Evolutionary conservation across 2,888 invertebrate genomes (phyloP).

Genomic region (Tetanocera ferruginea): DNA sequence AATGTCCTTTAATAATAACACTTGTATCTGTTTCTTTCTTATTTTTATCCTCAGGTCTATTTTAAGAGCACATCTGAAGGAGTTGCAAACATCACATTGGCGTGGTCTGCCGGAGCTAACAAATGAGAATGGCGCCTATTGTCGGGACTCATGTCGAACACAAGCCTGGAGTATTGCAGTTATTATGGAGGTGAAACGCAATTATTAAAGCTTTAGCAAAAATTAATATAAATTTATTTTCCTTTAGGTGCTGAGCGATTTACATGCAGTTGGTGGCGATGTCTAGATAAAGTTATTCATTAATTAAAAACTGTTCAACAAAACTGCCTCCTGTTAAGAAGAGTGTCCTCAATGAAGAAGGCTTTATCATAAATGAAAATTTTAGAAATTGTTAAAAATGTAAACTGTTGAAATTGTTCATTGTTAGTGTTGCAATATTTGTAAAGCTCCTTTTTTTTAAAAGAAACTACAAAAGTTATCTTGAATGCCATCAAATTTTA

Average conservation of each 20-base stretch:
- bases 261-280: slow-evolving; percentile 63
- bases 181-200: slow-evolving; percentile 85
- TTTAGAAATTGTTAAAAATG: neutral
- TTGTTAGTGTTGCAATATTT: neutral
- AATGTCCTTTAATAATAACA: too few species aligned
- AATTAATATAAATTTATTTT: neutral
- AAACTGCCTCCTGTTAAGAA: slow-evolving; percentile 2
- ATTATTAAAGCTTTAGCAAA: neutral
- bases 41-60: slow-evolving; percentile 68
- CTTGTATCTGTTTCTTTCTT: neutral
- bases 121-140: slow-evolving; percentile 86
- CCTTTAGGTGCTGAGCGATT: slow-evolving; percentile 61
- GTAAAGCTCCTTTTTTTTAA: neutral
- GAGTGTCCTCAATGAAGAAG: neutral
- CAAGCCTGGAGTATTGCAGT: slow-evolving; percentile 97
- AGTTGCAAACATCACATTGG: slow-evolving; percentile 87
- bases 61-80: slow-evolving; percentile 81
- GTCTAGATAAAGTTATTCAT: slow-evolving; percentile 46
- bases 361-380: neutral
- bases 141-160: slow-evolving; percentile 89
- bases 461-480: neutral
- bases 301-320: neutral
- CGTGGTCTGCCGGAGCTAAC: slow-evolving; percentile 96
- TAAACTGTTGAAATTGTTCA: neutral
- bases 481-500: neutral